phyloP scores from a whole-genome alignment of 2,113 vertebrate species.

The Peromyscus leucopus region DNA sequence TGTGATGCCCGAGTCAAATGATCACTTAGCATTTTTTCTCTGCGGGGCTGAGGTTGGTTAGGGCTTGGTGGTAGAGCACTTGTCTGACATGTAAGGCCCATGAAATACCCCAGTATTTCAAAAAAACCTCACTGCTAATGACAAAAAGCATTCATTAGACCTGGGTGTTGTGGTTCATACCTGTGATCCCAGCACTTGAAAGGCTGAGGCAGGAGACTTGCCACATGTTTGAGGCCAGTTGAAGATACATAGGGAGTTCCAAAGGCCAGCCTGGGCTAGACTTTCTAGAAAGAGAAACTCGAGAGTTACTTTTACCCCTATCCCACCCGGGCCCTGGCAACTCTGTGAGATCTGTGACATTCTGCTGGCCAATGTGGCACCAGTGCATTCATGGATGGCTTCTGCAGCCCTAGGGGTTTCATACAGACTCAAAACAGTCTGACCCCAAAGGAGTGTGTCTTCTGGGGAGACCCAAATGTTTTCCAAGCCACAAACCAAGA shows the following conservation, averaged over 20 bases:
- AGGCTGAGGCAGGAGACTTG: not conserved
- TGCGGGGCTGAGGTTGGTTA: not conserved
- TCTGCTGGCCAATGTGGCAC: not conserved
- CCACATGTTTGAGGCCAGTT: not conserved
- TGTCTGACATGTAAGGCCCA: too few species aligned
- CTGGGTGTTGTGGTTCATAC: not conserved
- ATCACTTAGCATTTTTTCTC: not conserved
- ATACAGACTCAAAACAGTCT: not conserved
- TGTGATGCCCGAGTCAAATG: not conserved
- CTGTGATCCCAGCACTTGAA: not conserved
- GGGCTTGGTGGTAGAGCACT: not conserved
- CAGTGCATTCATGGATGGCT: not conserved
- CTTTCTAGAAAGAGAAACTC: not conserved
- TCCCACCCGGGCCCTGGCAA: rapidly evolving
- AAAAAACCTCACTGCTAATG: not conserved
- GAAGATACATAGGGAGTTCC: too few species aligned
- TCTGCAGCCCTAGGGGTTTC: not conserved
- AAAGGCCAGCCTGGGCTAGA: not conserved
- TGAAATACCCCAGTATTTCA: too few species aligned
- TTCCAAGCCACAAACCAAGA: not conserved
- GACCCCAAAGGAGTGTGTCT: not conserved
- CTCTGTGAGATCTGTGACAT: not conserved
- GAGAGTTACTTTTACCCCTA: too few species aligned
- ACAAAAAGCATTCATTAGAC: not conserved
- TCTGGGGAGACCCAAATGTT: not conserved